phyloP scores from a whole-genome alignment of 1,140 invertebrate genomes.

The Aphidius ervi region DNA sequence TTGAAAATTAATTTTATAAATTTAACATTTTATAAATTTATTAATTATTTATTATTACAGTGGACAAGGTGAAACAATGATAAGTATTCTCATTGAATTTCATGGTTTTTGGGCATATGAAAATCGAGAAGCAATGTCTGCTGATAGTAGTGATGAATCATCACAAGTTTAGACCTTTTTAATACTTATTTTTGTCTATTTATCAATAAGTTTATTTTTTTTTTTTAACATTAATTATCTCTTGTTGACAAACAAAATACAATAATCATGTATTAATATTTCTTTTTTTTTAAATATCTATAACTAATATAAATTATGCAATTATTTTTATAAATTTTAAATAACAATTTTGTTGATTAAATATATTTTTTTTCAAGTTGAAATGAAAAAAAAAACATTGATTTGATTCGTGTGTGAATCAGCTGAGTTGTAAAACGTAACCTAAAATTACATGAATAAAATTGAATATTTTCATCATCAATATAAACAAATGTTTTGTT shows the following conservation, averaged over 20 bases:
- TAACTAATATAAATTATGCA: too few species aligned
- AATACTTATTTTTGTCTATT: neutral
- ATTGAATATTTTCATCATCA: too few species aligned
- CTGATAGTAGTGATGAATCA: conserved; percentile 55
- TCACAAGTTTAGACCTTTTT: conserved; percentile 41
- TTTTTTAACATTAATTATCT: conserved; percentile 3
- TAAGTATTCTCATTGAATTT: conserved; percentile 92
- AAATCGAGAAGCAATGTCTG: conserved; percentile 76
- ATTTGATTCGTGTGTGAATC: too few species aligned
- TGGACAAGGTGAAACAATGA: conserved; percentile 88
- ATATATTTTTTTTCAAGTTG: too few species aligned
- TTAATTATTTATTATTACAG: conserved; percentile 48
- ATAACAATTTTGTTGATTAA: too few species aligned
- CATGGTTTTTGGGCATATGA: conserved; percentile 97
- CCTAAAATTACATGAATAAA: too few species aligned
- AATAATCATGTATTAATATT: too few species aligned
- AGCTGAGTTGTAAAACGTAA: too few species aligned
- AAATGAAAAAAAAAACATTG: too few species aligned
- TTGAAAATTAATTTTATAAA: conserved; percentile 9
- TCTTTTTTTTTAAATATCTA: too few species aligned
- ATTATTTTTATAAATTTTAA: too few species aligned
- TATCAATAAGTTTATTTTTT: conserved; percentile 7
- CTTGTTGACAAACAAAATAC: conserved; percentile 4
- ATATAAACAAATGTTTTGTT: too few species aligned
- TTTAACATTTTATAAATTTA: conserved; percentile 4